Base-by-base conservation (phyloP, 2,113 vertebrate species). In the Lepus europaeus region DNA sequence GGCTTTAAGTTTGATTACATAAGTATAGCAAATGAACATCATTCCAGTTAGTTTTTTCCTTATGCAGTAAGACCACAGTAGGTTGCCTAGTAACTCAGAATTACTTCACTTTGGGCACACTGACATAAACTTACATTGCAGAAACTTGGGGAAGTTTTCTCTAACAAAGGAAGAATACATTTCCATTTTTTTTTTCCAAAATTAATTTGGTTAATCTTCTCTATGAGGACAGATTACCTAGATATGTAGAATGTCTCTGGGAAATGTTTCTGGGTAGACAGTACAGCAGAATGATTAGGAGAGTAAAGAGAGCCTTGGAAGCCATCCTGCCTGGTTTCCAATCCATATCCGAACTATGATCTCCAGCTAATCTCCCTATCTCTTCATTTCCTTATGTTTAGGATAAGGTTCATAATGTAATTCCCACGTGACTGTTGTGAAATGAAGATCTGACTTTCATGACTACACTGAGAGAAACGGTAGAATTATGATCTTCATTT, bases 31-130 rank as follows among this genome's bases (percentile, higher is more conserved):
- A 87, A 94, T 13, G 20, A 91, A 83, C 72, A 89, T 68, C 61
- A 90, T 97, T 98, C 97, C 97, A 97, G 97, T 97, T 97, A 93
- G 92, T 96, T 93, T 95, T 96, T 61, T 92, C 80, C 69, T 79
- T 91, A 87, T 11, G 49, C 14, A 86, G 53, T 87, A 93, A 95
- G 96, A 78, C 89, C 56, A 88, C 61, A 91, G 80, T 23, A 91
- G 70, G 82, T 51, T 80, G 79, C 77, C 33, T 91, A n/a, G 16
- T 89, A 78, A 95, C 33, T 80, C 51, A 74, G 61, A 85, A 80
- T 87, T 72, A 87, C 6, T 83, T 76, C 49, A 45, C 80, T 90
- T 89, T 88, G 61, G 72, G 80, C 72, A 81, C 5, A 9, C 0
- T 90, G 66, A 84, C 77, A 90, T 74, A 85, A 80, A 81, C n/a